Percentiles rank a stretch among this genome's conserved stretches.
These are phyloP conservation scores for Sinella curviseta DNA, from an alignment of 1,140 invertebrate species.

Conservation along the genomic window DNA sequence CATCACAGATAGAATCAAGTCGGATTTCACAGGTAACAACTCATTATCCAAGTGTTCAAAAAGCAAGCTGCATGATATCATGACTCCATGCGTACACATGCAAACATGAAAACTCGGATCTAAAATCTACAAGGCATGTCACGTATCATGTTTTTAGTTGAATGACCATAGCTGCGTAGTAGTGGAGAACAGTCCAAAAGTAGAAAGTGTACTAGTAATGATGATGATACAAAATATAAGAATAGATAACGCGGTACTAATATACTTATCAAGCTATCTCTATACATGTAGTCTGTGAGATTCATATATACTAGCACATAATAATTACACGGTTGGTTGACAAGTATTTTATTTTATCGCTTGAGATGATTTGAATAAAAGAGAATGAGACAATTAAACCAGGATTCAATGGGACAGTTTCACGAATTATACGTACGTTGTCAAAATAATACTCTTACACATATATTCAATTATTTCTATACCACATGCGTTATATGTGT, in stretches of 20 bases:
- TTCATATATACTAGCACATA: background rate
- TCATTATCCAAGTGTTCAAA: too few relatives aligned
- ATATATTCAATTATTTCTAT: too few relatives aligned
- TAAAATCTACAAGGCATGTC: background rate
- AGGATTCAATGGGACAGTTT: constrained; percentile 22
- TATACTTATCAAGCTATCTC: background rate
- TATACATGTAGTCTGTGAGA: background rate
- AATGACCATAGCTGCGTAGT: background rate
- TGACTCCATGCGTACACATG: too few relatives aligned
- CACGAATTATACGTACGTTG: background rate
- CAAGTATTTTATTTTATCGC: constrained; percentile 40
- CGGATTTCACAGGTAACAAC: too few relatives aligned
- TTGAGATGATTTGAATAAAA: constrained; percentile 38
- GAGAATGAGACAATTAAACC: constrained; percentile 35
- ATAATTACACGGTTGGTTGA: constrained; percentile 38
- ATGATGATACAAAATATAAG: too few relatives aligned
- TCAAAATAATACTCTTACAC: background rate
- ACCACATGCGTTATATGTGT: too few relatives aligned
- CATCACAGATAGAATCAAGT: too few relatives aligned
- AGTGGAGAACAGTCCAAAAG: too few relatives aligned
- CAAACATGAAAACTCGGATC: too few relatives aligned
- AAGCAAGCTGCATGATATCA: too few relatives aligned
- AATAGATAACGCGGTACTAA: background rate
- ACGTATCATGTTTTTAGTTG: background rate
- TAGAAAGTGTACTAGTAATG: too few relatives aligned